Percentiles rank a stretch among this genome's conserved stretches.
Conservation (phyloP, 2,888 invertebrate species). For the Drosophila ezoana region DNA sequence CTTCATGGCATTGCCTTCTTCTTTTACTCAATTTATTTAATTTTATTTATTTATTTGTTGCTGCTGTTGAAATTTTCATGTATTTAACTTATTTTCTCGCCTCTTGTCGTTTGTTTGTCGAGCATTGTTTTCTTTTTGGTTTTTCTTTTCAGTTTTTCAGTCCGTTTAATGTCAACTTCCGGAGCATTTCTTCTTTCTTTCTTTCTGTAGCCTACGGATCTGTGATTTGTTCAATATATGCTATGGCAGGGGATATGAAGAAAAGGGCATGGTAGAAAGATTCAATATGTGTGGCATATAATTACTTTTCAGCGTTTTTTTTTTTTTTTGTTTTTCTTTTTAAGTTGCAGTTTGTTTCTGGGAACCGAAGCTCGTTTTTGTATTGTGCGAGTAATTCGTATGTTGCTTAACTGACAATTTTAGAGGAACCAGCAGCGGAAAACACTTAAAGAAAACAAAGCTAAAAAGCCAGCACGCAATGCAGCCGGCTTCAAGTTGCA, state of each 20-base stretch:
- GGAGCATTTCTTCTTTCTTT: constrained; percentile 29
- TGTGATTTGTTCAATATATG: constrained; percentile 27
- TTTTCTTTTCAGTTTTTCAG: constrained; percentile 18
- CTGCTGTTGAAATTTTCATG: constrained; percentile 20
- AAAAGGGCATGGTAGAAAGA: not conserved
- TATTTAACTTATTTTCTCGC: constrained; percentile 21
- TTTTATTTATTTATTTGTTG: constrained; percentile 41
- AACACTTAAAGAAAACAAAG: constrained; percentile 31
- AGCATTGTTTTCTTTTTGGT: constrained; percentile 24
- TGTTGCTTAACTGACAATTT: constrained; percentile 68
- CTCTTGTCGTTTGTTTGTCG: constrained; percentile 29
- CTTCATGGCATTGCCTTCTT: constrained; percentile 3
- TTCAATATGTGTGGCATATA: constrained; percentile 54
- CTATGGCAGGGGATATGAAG: not conserved
- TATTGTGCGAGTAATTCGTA: constrained; percentile 48
- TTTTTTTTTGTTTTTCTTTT: constrained; percentile 14
- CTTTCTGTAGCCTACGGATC: constrained; percentile 18
- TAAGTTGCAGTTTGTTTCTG: constrained; percentile 31
- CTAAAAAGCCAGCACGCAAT: constrained; percentile 56
- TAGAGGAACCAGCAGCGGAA: constrained; percentile 33
- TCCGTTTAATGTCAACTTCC: constrained; percentile 62
- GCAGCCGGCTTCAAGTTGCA: constrained; percentile 20
- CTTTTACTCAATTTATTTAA: constrained; percentile 50
- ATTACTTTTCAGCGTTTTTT: constrained; percentile 52
- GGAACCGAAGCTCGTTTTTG: constrained; percentile 39